Base-by-base conservation (phyloP, 1,140 invertebrate genomes). In the Drosophila persimilis region DNA sequence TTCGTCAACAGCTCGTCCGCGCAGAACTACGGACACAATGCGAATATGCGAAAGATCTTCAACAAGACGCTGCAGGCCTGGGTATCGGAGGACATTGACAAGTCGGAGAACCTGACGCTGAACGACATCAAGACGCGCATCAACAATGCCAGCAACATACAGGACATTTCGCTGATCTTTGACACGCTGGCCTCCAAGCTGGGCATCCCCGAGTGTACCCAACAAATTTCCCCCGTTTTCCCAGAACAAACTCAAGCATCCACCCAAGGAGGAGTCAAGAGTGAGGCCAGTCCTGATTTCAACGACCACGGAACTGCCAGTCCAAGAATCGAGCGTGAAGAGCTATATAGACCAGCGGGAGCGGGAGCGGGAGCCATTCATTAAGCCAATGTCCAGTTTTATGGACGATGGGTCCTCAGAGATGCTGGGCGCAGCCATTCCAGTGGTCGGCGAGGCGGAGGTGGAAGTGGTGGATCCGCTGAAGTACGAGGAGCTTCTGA, bases 111-210 rank as follows among this genome's bases (percentile, higher is more conserved):
- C 29, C 31, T 90, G 0, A 89, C 89, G 9, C 31, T 90, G 13
- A 72, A 88, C 17, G 89, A 89, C 3, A 84, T 90, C 50, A 91
- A 91, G 39, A 90, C 78, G 2, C 60, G 78, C 1, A 91, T 90
- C n/a, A 90, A 91, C 45, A 91, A 91, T 73, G 89, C 90, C 31
- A 90, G 73, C 46, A 91, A 91, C 54, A 91, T 91, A 24, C 85
- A 91, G 62, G 89, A 91, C 17, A 91, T 91, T 11, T 91, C 90
- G 6, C 53, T 91, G 1, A 91, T 91, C 43, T 91, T 91, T 47
- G 91, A 91, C 52, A 91, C 90, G 0, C 60, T 91, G 0, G 90
- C 90, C 54, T 91, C 91, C 9, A 91, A 91, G 51, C 56, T 91
- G 70, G 90, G 90, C n/a, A 91, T 91, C 80, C 0, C 83, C 90